Evolutionary conservation across 2,888 invertebrate species (phyloP).

Genomic region (Tetrapedia diversipes): DNA sequence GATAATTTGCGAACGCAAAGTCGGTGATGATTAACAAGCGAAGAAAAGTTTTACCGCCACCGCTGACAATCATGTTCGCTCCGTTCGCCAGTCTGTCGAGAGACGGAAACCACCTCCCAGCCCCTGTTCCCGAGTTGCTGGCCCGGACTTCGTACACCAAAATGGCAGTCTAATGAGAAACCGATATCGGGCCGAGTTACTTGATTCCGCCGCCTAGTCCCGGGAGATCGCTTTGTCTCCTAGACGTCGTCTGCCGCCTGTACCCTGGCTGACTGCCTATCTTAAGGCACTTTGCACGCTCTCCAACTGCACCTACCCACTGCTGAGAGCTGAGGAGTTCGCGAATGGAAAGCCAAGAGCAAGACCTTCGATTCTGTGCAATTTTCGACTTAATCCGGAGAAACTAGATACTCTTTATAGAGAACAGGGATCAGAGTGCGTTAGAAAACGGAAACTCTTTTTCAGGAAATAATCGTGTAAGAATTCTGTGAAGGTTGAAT

Average conservation of each 20-base stretch:
- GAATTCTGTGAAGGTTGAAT: too few relatives aligned
- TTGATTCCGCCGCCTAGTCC: constrained; percentile 58
- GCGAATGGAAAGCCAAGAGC: too few relatives aligned
- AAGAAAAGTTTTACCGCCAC: background rate
- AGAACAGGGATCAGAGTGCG: too few relatives aligned
- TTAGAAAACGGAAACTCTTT: too few relatives aligned
- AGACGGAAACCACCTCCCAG: constrained; percentile 18
- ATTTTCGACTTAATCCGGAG: too few relatives aligned
- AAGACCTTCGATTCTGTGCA: too few relatives aligned
- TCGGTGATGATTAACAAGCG: too few relatives aligned
- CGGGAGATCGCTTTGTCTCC: constrained; percentile 65
- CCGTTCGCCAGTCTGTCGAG: background rate
- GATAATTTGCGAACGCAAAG: background rate
- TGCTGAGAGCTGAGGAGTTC: too few relatives aligned
- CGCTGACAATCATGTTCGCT: background rate
- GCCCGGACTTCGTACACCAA: constrained; percentile 41
- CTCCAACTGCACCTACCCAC: constrained; percentile 14
- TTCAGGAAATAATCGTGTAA: too few relatives aligned
- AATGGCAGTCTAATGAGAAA: constrained; percentile 66
- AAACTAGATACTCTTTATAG: too few relatives aligned
- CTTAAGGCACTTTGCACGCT: constrained; percentile 41
- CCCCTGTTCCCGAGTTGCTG: constrained; percentile 14
- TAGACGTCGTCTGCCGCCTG: constrained; percentile 45
- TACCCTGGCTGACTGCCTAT: constrained; percentile 59
- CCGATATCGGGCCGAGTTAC: constrained; percentile 61